Conservation (phyloP, 2,797 vertebrate species). For the Australoheros facetus region DNA sequence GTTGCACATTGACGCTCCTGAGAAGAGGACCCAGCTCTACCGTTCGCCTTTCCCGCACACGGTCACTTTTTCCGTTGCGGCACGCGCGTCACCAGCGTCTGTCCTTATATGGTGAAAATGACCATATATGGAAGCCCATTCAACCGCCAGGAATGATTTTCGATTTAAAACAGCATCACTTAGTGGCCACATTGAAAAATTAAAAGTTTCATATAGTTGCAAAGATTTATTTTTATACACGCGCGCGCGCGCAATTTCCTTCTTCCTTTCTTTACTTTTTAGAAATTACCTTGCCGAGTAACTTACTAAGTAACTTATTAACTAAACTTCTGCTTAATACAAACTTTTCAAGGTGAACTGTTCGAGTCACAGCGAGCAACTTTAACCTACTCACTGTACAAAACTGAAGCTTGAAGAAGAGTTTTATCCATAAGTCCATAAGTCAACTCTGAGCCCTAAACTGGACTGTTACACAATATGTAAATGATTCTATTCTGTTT, state of each 20-base stretch:
- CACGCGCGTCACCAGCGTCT: constrained; percentile 33
- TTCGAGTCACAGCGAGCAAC: neutral
- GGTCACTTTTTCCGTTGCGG: constrained; percentile 67
- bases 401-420: neutral
- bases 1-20: neutral
- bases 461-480: too few species aligned
- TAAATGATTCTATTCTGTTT: too few species aligned
- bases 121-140: constrained; percentile 47
- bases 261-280: neutral
- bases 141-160: neutral
- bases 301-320: neutral
- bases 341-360: neutral
- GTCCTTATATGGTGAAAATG: constrained; percentile 49
- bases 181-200: constrained; percentile 17
- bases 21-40: constrained; percentile 37
- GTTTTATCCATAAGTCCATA: too few species aligned
- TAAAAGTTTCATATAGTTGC: neutral
- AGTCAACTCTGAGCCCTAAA: too few species aligned
- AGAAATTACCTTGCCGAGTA: neutral
- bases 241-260: neutral
- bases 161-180: neutral
- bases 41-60: constrained; percentile 73
- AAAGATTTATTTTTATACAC: neutral
- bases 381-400: neutral
- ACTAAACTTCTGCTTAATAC: neutral